phyloP scores from a whole-genome alignment of 2,797 vertebrate species.

The Sebastes elongatus region DNA sequence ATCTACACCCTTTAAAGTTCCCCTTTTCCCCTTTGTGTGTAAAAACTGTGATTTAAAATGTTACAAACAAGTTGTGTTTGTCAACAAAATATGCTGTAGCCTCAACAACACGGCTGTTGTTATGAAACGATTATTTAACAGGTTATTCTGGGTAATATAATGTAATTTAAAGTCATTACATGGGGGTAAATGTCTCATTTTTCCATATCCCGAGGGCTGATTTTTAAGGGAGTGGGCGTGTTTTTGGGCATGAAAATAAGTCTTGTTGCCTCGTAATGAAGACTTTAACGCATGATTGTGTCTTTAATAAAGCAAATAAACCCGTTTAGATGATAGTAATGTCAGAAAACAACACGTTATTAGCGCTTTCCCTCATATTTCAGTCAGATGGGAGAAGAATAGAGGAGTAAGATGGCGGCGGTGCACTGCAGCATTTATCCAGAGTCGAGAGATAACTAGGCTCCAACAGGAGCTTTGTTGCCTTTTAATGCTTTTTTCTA shows the following conservation, averaged over 20 bases:
- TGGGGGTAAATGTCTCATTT: conserved; percentile 38
- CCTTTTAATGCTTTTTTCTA: neutral
- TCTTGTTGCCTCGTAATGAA: neutral
- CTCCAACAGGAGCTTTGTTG: conserved; percentile 49
- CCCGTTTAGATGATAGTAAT: neutral
- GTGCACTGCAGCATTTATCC: conserved; percentile 89
- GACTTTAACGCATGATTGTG: neutral
- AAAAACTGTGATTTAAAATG: neutral
- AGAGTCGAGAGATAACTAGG: conserved; percentile 48
- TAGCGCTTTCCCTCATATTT: conserved; percentile 44
- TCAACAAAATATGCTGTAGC: neutral
- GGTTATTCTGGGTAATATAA: neutral
- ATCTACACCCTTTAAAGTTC: rapidly evolving
- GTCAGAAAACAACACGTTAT: neutral
- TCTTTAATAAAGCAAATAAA: neutral
- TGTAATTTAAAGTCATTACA: neutral
- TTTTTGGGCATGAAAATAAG: conserved; percentile 45
- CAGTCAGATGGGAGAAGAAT: conserved; percentile 60
- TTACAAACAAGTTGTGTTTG: neutral
- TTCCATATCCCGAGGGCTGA: conserved; percentile 50
- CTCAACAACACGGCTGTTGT: neutral
- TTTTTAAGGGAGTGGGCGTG: conserved; percentile 71
- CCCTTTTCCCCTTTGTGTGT: neutral
- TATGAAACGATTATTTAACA: neutral
- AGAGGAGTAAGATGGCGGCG: conserved; percentile 94